Evolutionary conservation across 2,797 vertebrate species (phyloP).

Genomic region (Eptatretus atami): DNA sequence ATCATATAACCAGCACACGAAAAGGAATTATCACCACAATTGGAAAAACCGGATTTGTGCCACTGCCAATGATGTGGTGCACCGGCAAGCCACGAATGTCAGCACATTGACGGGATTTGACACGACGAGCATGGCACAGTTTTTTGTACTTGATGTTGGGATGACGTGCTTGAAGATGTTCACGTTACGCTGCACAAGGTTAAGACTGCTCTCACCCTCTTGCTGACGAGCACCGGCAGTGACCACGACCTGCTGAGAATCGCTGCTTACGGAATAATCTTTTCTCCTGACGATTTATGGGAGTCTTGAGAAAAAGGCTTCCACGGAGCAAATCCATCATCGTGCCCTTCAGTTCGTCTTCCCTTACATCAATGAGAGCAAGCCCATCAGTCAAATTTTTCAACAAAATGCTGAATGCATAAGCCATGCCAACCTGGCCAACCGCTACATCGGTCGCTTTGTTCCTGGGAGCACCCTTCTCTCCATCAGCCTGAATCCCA

Average conservation of each 20-base stretch:
- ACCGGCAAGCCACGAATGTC: too few species aligned
- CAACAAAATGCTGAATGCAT: too few species aligned
- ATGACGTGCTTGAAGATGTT: slow-evolving; percentile 73
- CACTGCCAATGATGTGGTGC: too few species aligned
- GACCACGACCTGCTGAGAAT: slow-evolving; percentile 62
- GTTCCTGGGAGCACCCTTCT: too few species aligned
- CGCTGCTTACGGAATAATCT: slow-evolving; percentile 66
- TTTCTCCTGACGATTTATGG: slow-evolving; percentile 54
- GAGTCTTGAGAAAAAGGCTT: slow-evolving; percentile 59
- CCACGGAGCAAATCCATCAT: slow-evolving; percentile 86
- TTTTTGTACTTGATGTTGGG: slow-evolving; percentile 58
- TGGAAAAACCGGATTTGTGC: too few species aligned
- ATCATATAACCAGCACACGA: too few species aligned
- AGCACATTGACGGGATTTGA: slow-evolving; percentile 30
- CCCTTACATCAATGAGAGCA: slow-evolving; percentile 65
- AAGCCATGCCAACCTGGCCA: too few species aligned
- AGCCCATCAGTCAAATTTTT: slow-evolving; percentile 58
- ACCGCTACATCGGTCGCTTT: too few species aligned
- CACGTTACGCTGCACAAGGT: slow-evolving; percentile 81
- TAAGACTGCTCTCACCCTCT: slow-evolving; percentile 69
- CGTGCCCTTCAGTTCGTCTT: slow-evolving; percentile 71
- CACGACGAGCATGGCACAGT: slow-evolving; percentile 58
- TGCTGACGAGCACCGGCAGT: slow-evolving; percentile 79
- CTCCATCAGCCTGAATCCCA: too few species aligned
- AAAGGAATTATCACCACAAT: too few species aligned